Base-by-base conservation (phyloP, 2,888 invertebrate genomes). In the Aleiodes alternator region DNA sequence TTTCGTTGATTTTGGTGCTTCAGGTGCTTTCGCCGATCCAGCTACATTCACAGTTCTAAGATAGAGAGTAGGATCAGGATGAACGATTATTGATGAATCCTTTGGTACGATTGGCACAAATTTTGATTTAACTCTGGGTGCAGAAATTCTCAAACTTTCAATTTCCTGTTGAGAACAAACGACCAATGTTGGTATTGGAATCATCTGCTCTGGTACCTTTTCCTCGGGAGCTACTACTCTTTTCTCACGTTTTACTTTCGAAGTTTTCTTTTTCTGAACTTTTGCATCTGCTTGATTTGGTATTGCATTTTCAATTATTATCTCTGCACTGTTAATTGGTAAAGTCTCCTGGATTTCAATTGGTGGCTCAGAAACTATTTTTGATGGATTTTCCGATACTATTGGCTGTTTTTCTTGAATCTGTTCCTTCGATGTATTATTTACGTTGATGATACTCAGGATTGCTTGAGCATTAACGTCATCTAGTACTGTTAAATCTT, bases 391-490 rank as follows among this genome's bases (percentile, higher is more conserved):
- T 16, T 51, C 48, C 2, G 51, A n/a, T 5, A 29, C 9, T 4
- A n/a, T 8, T 14, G 16, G 11, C 9, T 48, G 7, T 14, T 29
- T 29, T 50, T 50, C 43, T n/a, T 16, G 34, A 51, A 14, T 12
- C 9, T 59, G 9, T 50, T 78, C 77, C 7, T 78, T 77, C 2
- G 68, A 74, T 12, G 56, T 76, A 34, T 71, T 85, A 61, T 86
- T 89, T 0, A 84, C 87, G 75, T 88, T 88, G 64, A 90, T 87
- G 71, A 90, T 90, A 61, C 86, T 87, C 73, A 86, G 80, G 38
- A 90, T 82, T 16, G 90, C 90, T 9, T 87, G 89, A 4, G 86
- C 87, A 77, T 90, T 90, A 70, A 88, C 86, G 80, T 88, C 86
- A 7, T 89, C 87, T 16, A 90, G 73, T 7, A 80, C 78, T 59